Evolutionary conservation across 1,140 invertebrate species (phyloP), one percentile per base, ranked within the genome.

Genomic region (Phthorimaea operculella): DNA sequence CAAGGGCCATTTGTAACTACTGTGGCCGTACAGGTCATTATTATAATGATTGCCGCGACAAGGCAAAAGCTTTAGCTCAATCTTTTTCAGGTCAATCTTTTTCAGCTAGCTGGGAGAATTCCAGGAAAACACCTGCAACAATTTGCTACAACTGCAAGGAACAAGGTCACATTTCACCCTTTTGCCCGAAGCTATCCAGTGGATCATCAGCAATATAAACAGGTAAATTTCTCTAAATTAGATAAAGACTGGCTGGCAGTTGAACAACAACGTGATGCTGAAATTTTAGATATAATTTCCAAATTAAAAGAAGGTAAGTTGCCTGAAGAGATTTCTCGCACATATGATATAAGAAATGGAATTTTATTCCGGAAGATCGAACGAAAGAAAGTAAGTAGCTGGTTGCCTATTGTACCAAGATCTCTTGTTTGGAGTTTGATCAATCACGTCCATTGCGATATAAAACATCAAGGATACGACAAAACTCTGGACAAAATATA

Each of bases 401-500:
- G 52, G 39, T 15, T 54, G 21, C 52, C 52, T 44, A 54, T 54
- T 7, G n/a, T 54, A 16, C 52, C 52, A 8, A 9, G 52, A 5
- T 54, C 33, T 4, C 17, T 54, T 9, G 14, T 44, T 15, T 54
- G 39, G 52, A 7, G 14, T 4, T n/a, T 65, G 0, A 62, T 65
- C 6, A 54, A 17, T 53, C 57, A 65, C 14, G 52, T 61, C 10
- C 63, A 64, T 42, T 17, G 10, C 14, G 59, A 56, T 50, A 21
- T 60, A 18, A 55, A 61, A 54, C 59, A 64, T 54, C 16, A 60
- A 3, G 57, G 59, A 15, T 56, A 33, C 34, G 62, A 64, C 12
- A 64, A 64, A 49, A 60, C 59, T 7, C 48, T 64, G 0, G 59
- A 60, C 33, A 70, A 67, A 50, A 8, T 70, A 1, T 63, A 63